These are phyloP conservation scores for Isoperla grammatica DNA, from an alignment of 2,888 invertebrate species.

Conservation along the genomic window DNA sequence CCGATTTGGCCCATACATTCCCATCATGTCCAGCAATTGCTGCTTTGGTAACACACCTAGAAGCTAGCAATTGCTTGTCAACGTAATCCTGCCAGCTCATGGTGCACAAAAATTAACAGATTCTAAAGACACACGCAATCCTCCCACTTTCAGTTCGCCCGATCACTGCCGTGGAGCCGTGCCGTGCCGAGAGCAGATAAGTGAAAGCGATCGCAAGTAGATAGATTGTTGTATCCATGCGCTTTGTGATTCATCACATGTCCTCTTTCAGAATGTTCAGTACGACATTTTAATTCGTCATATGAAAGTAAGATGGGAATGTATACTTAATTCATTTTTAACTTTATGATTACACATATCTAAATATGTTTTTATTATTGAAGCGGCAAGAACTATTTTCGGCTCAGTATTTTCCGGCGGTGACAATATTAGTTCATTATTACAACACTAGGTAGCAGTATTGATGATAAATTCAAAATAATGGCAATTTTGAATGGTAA, in stretches of 20 bases:
- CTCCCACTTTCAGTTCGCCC: conserved; percentile 29
- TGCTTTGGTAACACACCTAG: conserved; percentile 90
- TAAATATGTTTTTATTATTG: too few relatives aligned
- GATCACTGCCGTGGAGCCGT: conserved; percentile 28
- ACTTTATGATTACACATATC: not conserved
- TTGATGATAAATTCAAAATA: too few relatives aligned
- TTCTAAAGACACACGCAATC: conserved; percentile 24
- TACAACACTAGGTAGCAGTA: too few relatives aligned
- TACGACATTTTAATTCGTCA: not conserved
- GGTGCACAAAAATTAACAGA: conserved; percentile 40
- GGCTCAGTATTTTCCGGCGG: not conserved
- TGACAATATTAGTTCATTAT: too few relatives aligned
- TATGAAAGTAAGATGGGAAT: too few relatives aligned
- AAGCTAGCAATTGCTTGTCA: conserved; percentile 93
- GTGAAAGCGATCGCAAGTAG: too few relatives aligned
- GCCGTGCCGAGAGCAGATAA: too few relatives aligned
- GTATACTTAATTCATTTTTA: not conserved
- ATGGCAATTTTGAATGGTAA: too few relatives aligned
- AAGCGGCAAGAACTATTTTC: too few relatives aligned
- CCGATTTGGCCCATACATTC: conserved; percentile 92
- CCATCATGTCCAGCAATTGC: conserved; percentile 94
- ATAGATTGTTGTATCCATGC: conserved; percentile 26
- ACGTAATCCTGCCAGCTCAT: conserved; percentile 99
- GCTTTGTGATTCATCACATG: conserved; percentile 22
- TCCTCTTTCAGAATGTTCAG: not conserved